Evolutionary conservation across 2,888 invertebrate genomes (phyloP).

Genomic region (Leptogaster cylindrica): DNA sequence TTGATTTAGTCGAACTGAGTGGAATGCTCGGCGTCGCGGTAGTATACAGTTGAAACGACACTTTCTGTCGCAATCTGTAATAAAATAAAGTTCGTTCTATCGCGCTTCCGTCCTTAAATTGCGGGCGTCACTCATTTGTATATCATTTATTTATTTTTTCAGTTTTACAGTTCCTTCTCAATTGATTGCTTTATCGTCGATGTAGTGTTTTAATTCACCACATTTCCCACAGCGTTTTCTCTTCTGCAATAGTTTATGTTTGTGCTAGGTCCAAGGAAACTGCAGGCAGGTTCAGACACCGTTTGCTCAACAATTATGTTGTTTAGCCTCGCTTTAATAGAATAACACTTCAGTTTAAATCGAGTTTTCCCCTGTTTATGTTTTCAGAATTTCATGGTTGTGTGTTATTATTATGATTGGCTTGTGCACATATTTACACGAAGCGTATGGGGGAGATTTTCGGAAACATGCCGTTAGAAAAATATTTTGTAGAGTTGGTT

Average conservation of each 20-base stretch:
- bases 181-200: constrained; percentile 27
- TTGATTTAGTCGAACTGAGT: constrained; percentile 34
- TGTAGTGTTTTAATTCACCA: constrained; percentile 27
- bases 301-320: constrained; percentile 36
- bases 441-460: too few relatives aligned
- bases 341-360: constrained; percentile 35
- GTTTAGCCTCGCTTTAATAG: constrained; percentile 37
- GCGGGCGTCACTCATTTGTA: constrained; percentile 28
- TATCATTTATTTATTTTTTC: constrained; percentile 34
- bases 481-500: too few relatives aligned
- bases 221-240: constrained; percentile 34
- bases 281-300: constrained; percentile 16
- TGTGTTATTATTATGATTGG: too few relatives aligned
- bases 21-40: constrained; percentile 27
- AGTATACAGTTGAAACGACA: neutral
- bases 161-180: constrained; percentile 26
- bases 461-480: too few relatives aligned
- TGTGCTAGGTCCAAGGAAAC: constrained; percentile 17
- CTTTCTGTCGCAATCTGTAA: constrained; percentile 17
- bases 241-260: constrained; percentile 18
- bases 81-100: constrained; percentile 3
- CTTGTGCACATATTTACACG: too few relatives aligned
- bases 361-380: constrained; percentile 25
- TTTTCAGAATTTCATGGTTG: constrained; percentile 32
- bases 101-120: constrained; percentile 1